Conservation (phyloP, 2,888 invertebrate species). For the Polymixis lichenea region DNA sequence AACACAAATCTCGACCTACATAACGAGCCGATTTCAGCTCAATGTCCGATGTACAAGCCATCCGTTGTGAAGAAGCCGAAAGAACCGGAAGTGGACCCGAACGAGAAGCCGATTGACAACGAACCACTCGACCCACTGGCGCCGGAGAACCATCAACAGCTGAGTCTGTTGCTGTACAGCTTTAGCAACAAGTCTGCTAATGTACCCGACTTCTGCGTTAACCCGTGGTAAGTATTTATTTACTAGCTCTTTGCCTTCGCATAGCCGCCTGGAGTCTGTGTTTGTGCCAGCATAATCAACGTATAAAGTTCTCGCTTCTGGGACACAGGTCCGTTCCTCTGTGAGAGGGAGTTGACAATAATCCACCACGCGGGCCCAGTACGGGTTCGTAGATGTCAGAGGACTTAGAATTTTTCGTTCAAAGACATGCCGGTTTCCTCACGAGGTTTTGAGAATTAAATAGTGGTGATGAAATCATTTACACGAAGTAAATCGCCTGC, state of each 20-base stretch:
- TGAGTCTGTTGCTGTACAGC: constrained; percentile 97
- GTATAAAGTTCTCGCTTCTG: background rate
- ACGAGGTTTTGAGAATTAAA: background rate
- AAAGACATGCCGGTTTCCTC: background rate
- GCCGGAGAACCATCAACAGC: constrained; percentile 95
- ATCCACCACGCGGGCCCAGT: background rate
- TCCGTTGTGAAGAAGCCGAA: constrained; percentile 76
- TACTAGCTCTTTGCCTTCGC: background rate
- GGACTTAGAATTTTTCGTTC: background rate
- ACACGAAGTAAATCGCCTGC: background rate
- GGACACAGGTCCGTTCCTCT: background rate
- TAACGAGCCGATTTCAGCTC: constrained; percentile 69
- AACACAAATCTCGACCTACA: background rate
- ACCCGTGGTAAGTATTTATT: constrained; percentile 93
- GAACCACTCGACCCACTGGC: constrained; percentile 93
- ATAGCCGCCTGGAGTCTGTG: background rate
- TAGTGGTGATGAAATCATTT: background rate
- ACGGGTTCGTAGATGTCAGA: background rate
- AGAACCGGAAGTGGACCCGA: constrained; percentile 69
- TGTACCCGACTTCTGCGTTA: constrained; percentile 96
- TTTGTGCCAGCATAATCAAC: background rate
- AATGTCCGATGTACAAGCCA: constrained; percentile 82
- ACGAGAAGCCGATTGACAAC: constrained; percentile 67
- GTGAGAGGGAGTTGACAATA: background rate
- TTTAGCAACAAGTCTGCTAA: constrained; percentile 94